Conservation (phyloP, 2,113 vertebrate genomes). For the Syngnathus floridae region DNA sequence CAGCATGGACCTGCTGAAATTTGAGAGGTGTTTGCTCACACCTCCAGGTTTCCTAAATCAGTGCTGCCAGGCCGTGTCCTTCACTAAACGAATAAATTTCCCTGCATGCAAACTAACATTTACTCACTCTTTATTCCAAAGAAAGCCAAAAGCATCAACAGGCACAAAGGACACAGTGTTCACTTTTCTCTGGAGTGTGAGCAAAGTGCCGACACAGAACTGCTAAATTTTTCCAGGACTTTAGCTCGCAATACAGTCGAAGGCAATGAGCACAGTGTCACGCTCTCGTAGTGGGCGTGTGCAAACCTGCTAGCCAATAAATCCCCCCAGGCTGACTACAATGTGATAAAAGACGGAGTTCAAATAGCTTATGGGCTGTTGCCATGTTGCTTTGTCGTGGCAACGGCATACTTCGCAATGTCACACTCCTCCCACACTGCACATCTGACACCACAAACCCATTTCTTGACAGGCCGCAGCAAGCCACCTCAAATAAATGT, state of each 20-base stretch:
- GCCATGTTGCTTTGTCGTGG: slow-evolving; percentile 35
- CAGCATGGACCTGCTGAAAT: too few relatives aligned
- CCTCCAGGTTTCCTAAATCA: too few relatives aligned
- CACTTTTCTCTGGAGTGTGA: slow-evolving; percentile 1
- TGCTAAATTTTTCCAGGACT: slow-evolving; percentile 6
- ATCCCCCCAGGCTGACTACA: slow-evolving; percentile 31
- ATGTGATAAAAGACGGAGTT: slow-evolving; percentile 24
- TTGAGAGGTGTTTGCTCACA: too few relatives aligned
- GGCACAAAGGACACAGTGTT: background rate
- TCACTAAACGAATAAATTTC: background rate
- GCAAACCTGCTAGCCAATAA: slow-evolving; percentile 44
- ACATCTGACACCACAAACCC: slow-evolving; percentile 34
- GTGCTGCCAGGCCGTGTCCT: background rate
- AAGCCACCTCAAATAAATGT: slow-evolving; percentile 35
- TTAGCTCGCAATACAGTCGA: slow-evolving; percentile 2
- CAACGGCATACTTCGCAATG: slow-evolving; percentile 37
- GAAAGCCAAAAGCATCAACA: background rate
- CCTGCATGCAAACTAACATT: background rate
- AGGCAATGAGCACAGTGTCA: slow-evolving; percentile 20
- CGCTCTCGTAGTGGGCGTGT: slow-evolving; percentile 43
- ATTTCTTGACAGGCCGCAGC: slow-evolving; percentile 27
- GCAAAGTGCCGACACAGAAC: background rate
- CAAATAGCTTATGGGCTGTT: slow-evolving; percentile 23
- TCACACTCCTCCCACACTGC: slow-evolving; percentile 24
- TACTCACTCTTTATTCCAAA: background rate